Conservation (phyloP, 1,140 invertebrate genomes). For the Pentalonia nigronervosa region DNA sequence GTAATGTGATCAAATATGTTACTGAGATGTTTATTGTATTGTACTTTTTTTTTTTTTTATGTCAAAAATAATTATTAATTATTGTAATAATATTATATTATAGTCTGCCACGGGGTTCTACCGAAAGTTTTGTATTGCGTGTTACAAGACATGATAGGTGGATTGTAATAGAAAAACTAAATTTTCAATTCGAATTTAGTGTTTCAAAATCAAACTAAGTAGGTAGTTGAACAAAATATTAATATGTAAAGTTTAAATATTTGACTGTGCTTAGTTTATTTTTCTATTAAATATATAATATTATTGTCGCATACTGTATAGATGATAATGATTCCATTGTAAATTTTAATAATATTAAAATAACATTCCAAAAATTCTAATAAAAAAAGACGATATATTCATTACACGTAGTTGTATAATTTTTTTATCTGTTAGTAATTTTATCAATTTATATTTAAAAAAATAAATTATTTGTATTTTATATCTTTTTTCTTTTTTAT, state of each 20-base stretch:
- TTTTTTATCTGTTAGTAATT: conserved; percentile 53
- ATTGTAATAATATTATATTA: conserved; percentile 33
- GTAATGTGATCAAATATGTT: not conserved
- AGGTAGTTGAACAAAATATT: conserved; percentile 22
- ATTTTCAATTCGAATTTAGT: conserved; percentile 49
- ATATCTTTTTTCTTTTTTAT: conserved; percentile 53
- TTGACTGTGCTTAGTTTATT: conserved; percentile 58
- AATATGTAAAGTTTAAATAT: conserved; percentile 53
- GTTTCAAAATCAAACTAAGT: conserved; percentile 37
- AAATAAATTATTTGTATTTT: conserved; percentile 56
- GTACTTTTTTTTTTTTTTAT: conserved; percentile 17
- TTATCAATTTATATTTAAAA: conserved; percentile 54
- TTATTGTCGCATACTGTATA: conserved; percentile 40
- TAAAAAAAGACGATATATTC: conserved; percentile 18
- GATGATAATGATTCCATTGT: conserved; percentile 23
- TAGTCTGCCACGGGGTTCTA: conserved; percentile 30
- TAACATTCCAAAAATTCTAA: conserved; percentile 48
- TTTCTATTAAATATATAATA: conserved; percentile 50
- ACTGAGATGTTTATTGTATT: conserved; percentile 23
- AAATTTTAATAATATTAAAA: conserved; percentile 36
- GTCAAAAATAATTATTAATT: conserved; percentile 7
- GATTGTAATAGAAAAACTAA: conserved; percentile 51
- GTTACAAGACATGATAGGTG: conserved; percentile 17
- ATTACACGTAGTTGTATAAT: conserved; percentile 46
- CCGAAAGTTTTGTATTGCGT: conserved; percentile 7